Percentiles rank a stretch among this genome's conserved stretches.
phyloP scores from a whole-genome alignment of 1,140 invertebrate species.

The Rhopalosiphum maidis region DNA sequence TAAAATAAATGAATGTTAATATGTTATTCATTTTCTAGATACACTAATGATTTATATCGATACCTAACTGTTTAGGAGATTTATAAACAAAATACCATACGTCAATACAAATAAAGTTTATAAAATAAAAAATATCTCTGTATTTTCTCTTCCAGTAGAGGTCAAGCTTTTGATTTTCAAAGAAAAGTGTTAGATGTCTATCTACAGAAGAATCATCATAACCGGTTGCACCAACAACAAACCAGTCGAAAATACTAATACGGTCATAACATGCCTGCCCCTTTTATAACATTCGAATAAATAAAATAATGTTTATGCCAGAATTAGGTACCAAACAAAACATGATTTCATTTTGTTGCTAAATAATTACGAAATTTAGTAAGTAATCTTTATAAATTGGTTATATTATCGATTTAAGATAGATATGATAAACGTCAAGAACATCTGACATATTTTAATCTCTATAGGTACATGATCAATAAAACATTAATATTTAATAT shows the following conservation, averaged over 20 bases:
- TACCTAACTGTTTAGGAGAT: not conserved
- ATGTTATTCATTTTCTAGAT: not conserved
- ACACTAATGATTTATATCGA: not conserved
- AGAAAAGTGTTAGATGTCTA: not conserved
- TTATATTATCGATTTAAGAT: not conserved
- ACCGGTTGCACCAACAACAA: not conserved
- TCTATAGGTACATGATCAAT: not conserved
- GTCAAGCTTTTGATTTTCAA: not conserved
- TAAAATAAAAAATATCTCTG: not conserved
- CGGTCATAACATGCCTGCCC: not conserved
- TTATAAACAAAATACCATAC: not conserved
- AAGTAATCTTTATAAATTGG: not conserved
- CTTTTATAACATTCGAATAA: not conserved
- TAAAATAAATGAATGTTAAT: not conserved
- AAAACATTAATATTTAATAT: not conserved
- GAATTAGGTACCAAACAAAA: not conserved
- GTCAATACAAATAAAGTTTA: not conserved
- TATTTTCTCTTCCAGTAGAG: not conserved
- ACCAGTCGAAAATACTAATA: not conserved
- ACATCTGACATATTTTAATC: not conserved
- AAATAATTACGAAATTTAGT: not conserved
- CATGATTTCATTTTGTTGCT: not conserved
- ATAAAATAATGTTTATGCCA: constrained; percentile 5
- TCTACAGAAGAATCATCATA: not conserved
- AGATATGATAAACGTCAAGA: not conserved